Evolutionary conservation across 2,888 invertebrate species (phyloP), one percentile per base, ranked within the genome.

Genomic region (Perizoma flavofasciatum): DNA sequence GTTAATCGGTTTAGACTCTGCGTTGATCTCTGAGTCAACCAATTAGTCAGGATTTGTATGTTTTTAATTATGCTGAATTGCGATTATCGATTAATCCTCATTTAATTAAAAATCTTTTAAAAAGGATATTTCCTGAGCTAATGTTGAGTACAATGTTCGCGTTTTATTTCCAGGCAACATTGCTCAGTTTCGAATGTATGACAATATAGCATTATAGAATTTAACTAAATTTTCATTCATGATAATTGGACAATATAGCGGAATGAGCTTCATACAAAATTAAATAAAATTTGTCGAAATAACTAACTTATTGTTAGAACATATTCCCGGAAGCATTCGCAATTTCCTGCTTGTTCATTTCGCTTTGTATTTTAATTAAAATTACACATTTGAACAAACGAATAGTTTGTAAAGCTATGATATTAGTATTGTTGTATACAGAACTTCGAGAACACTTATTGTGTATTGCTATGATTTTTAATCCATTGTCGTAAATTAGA

Each of bases 291-390:
- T 41, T 41, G 41, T 41, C 9, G 41, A 41, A 37, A 37, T 37
- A 37, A 37, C 37, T 37, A 37, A 41, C 44, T 22, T 44, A 44
- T 44, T 44, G 44, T 44, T 44, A 44, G 44, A 5, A 22, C 44
- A 44, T 22, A 44, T 11, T 9, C 22, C 44, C 44, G 44, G 44
- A 11, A 44, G 44, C 44, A 22, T 44, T 22, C 5, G 22, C 44
- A 22, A 44, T 44, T 44, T 44, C 44, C 44, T 44, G 44, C 22
- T 44, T 44, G 44, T 22, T 44, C 44, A 22, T 44, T 44, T 22
- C 11, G 22, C 44, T 22, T 44, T 22, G 22, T 44, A 43, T 43
- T 63, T 59, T 67, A 37, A 37, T 37, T 37, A 9, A 41, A 41
- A 41, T 41, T 41, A 54, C 41, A 41, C 37, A 37, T 37, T 41